Evolutionary conservation across 2,113 vertebrate genomes (phyloP).

Genomic region (Tauraco erythrolophus): DNA sequence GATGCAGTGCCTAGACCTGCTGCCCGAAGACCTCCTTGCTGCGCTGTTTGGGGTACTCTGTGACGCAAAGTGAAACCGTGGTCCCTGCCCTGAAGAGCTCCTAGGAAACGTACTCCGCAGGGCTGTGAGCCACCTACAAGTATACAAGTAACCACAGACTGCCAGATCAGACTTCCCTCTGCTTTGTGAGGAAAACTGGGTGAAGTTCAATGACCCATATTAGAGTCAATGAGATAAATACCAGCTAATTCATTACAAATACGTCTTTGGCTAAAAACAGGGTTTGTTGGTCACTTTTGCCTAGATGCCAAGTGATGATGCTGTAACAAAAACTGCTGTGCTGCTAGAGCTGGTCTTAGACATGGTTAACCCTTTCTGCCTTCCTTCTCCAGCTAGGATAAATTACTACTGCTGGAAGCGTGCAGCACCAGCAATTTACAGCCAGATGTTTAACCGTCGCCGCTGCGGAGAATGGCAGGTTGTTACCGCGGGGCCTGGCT

Average conservation of each 20-base stretch:
- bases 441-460: constrained; percentile 35
- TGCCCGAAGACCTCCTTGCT: not conserved
- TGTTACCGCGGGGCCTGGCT: constrained; percentile 26
- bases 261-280: not conserved
- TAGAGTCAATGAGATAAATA: not conserved
- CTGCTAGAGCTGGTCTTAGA: not conserved
- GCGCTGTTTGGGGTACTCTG: accelerated
- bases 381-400: not conserved
- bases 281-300: not conserved
- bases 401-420: not conserved
- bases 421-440: not conserved
- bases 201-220: not conserved
- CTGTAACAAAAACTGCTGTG: not conserved
- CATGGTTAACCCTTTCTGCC: constrained; percentile 5
- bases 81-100: not conserved
- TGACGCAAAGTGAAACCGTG: accelerated
- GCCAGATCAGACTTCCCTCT: not conserved
- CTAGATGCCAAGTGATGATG: not conserved
- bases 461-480: constrained; percentile 45
- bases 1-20: not conserved
- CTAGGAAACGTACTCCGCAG: not conserved
- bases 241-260: not conserved
- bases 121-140: not conserved
- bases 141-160: not conserved
- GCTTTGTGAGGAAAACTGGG: not conserved